Conservation (phyloP, 2,888 invertebrate species). For the Melinaea menophilus region DNA sequence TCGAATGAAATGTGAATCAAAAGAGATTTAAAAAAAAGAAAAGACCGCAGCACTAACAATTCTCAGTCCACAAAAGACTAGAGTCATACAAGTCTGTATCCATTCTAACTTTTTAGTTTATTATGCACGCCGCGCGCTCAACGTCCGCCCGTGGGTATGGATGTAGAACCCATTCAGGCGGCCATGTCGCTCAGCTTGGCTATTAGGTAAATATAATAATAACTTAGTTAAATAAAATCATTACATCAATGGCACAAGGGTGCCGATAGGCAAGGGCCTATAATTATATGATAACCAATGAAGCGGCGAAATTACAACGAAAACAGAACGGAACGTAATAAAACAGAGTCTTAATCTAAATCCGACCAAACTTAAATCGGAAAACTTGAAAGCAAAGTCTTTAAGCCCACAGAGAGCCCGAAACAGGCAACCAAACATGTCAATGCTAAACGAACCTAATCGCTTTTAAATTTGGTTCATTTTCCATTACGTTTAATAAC, state of each 20-base stretch:
- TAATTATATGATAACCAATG: background rate
- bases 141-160: constrained; percentile 33
- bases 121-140: constrained; percentile 28
- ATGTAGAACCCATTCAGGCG: constrained; percentile 30
- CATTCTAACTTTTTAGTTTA: constrained; percentile 20
- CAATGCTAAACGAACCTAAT: constrained; percentile 19
- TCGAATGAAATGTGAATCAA: background rate
- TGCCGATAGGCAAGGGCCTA: too few species aligned
- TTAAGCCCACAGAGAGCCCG: constrained; percentile 26
- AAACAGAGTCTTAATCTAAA: constrained; percentile 19
- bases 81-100: constrained; percentile 22
- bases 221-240: background rate
- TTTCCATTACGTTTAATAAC: constrained; percentile 8
- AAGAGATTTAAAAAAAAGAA: background rate
- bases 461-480: constrained; percentile 11
- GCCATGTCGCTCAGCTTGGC: constrained; percentile 18
- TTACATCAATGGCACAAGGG: background rate
- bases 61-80: background rate
- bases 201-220: background rate
- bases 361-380: constrained; percentile 28
- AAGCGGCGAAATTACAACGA: constrained; percentile 3
- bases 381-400: constrained; percentile 27
- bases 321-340: constrained; percentile 7
- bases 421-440: constrained; percentile 12
- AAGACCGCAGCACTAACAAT: background rate